A percentile compares a stretch with the other conserved stretches of the same genome.
phyloP scores from a whole-genome alignment of 2,113 vertebrate species.

The Ascaphus truei region DNA sequence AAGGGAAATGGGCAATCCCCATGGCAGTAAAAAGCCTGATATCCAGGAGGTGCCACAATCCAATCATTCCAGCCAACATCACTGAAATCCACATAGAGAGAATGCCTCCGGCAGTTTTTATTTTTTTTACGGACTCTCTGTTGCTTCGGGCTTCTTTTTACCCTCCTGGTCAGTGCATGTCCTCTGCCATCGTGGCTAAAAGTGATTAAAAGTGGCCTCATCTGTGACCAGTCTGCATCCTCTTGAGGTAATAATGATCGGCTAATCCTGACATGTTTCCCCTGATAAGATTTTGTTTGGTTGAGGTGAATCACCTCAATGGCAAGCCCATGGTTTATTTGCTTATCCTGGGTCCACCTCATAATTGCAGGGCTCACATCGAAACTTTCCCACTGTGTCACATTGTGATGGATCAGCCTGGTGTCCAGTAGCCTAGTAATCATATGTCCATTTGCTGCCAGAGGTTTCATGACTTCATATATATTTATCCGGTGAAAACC shows the following conservation, averaged over 20 bases:
- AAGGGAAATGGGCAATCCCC: constrained; percentile 96
- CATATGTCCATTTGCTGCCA: constrained; percentile 61
- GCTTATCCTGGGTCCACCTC: constrained; percentile 87
- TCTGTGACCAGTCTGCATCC: constrained; percentile 85
- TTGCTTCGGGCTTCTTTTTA: constrained; percentile 85
- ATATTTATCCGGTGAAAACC: constrained; percentile 92
- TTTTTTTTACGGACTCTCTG: constrained; percentile 83
- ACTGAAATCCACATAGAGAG: constrained; percentile 96
- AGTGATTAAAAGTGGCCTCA: constrained; percentile 93
- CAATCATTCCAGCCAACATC: constrained; percentile 98
- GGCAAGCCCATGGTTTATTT: constrained; percentile 89
- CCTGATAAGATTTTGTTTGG: constrained; percentile 68
- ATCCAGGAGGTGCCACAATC: constrained; percentile 95
- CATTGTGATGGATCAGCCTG: constrained; percentile 85
- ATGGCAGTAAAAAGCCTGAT: constrained; percentile 96
- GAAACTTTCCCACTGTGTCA: constrained; percentile 91
- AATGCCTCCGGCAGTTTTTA: constrained; percentile 89
- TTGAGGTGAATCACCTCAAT: constrained; percentile 87
- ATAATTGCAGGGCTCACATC: constrained; percentile 94
- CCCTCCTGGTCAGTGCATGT: constrained; percentile 79
- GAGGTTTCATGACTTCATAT: constrained; percentile 92
- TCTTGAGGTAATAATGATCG: constrained; percentile 85
- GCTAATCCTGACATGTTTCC: constrained; percentile 88
- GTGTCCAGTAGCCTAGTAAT: constrained; percentile 95
- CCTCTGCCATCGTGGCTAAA: constrained; percentile 93